These are phyloP conservation scores for Homarus gammarus DNA, from an alignment of 2,888 invertebrate species.

Conservation along the genomic window DNA sequence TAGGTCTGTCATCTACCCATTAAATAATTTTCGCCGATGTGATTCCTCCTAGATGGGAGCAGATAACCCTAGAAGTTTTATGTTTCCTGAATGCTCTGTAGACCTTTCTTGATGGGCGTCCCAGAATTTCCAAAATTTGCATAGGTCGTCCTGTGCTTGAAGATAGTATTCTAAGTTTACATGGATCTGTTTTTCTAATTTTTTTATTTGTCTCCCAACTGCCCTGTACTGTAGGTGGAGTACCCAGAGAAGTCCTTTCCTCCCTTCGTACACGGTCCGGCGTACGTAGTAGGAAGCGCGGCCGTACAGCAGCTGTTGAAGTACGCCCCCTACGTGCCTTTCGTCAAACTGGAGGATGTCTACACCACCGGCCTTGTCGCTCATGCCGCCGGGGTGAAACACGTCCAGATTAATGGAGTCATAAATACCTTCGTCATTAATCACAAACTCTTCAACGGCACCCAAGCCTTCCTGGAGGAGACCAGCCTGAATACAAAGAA, in stretches of 20 bases:
- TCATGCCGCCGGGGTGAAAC: slow-evolving; percentile 29
- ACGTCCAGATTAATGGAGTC: slow-evolving; percentile 28
- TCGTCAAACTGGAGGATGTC: slow-evolving; percentile 48
- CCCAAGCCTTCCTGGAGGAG: slow-evolving; percentile 51
- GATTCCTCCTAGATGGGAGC: too few relatives aligned
- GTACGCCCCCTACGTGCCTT: slow-evolving; percentile 35
- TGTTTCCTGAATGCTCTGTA: too few relatives aligned
- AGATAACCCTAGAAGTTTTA: too few relatives aligned
- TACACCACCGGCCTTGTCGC: slow-evolving; percentile 54
- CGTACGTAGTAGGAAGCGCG: slow-evolving; percentile 34
- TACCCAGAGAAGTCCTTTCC: slow-evolving; percentile 42
- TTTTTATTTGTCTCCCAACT: neutral
- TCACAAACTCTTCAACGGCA: slow-evolving; percentile 13
- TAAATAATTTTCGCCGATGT: too few relatives aligned
- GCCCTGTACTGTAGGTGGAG: slow-evolving; percentile 22
- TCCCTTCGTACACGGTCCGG: slow-evolving; percentile 44
- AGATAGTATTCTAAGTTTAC: too few relatives aligned
- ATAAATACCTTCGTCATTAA: slow-evolving; percentile 29
- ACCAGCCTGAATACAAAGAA: neutral
- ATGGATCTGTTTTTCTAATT: too few relatives aligned
- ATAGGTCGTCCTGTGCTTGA: too few relatives aligned
- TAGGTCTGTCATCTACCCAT: neutral
- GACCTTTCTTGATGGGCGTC: too few relatives aligned
- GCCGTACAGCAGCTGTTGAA: slow-evolving; percentile 15
- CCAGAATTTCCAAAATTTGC: too few relatives aligned